These are phyloP conservation scores for Plagodis dolabraria DNA, from an alignment of 2,888 invertebrate genomes.

Conservation along the genomic window DNA sequence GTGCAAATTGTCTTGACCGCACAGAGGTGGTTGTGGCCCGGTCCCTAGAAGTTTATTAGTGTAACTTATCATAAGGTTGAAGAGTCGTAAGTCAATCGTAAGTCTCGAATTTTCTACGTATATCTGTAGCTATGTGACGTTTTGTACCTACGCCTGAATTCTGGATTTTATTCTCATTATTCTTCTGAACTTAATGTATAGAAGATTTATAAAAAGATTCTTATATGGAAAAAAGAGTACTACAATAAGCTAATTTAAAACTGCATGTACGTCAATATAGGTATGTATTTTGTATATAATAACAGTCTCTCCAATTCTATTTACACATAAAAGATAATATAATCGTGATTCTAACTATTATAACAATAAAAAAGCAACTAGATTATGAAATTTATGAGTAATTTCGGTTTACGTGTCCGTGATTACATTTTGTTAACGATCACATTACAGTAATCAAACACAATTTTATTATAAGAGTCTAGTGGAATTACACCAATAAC, in stretches of 20 bases:
- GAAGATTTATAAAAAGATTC: neutral
- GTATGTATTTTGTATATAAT: neutral
- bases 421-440: constrained; percentile 25
- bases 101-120: constrained; percentile 51
- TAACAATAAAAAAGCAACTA: neutral
- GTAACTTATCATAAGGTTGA: constrained; percentile 22
- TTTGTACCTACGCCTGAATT: constrained; percentile 35
- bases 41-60: constrained; percentile 16
- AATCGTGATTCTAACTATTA: neutral
- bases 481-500: constrained; percentile 24
- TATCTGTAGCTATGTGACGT: constrained; percentile 32
- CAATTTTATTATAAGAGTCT: constrained; percentile 34
- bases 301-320: neutral
- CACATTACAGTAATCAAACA: constrained; percentile 31
- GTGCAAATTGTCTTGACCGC: constrained; percentile 1
- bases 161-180: constrained; percentile 21
- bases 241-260: too few species aligned
- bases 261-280: too few species aligned
- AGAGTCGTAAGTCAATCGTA: constrained; percentile 32
- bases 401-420: constrained; percentile 17
- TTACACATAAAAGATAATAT: constrained; percentile 1
- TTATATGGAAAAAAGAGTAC: neutral
- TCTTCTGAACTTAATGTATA: constrained; percentile 4
- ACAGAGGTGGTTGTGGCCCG: constrained; percentile 1
- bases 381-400: constrained; percentile 5